phyloP scores from a whole-genome alignment of 1,140 invertebrate genomes.

The Thaumatotibia leucotreta region DNA sequence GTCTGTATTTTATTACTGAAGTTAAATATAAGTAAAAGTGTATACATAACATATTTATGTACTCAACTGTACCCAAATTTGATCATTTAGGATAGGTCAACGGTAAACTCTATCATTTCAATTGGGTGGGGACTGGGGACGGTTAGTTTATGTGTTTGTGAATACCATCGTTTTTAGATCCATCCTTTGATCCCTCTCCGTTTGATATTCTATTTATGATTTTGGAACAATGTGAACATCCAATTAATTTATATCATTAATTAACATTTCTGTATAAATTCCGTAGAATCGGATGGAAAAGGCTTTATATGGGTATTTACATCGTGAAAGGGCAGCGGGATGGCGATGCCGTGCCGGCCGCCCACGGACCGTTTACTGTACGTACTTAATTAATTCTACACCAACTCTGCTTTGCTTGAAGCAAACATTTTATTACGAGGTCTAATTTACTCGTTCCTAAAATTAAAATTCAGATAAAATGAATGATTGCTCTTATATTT shows the following conservation, averaged over 20 bases:
- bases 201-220: conserved; percentile 7
- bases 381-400: conserved; percentile 9
- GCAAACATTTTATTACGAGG: background rate
- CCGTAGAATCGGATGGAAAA: background rate
- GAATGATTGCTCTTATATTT: too few species aligned
- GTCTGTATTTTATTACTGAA: too few species aligned
- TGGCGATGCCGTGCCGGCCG: background rate
- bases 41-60: too few species aligned
- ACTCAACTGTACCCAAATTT: too few species aligned
- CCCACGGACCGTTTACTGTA: conserved; percentile 3
- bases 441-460: background rate
- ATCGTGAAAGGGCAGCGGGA: conserved; percentile 5
- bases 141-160: background rate
- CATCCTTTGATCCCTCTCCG: conserved; percentile 4
- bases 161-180: background rate
- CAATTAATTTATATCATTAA: background rate
- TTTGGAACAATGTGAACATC: conserved; percentile 8
- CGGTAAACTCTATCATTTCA: background rate
- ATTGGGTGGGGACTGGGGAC: background rate
- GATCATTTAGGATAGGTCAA: too few species aligned
- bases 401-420: background rate
- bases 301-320: conserved; percentile 9
- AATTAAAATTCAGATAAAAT: too few species aligned
- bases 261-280: background rate
- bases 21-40: too few species aligned